Evolutionary conservation across 23 tunicate species (phyloP), one percentile per base, ranked within the genome.

Genomic region (Botrylloides violaceus): DNA sequence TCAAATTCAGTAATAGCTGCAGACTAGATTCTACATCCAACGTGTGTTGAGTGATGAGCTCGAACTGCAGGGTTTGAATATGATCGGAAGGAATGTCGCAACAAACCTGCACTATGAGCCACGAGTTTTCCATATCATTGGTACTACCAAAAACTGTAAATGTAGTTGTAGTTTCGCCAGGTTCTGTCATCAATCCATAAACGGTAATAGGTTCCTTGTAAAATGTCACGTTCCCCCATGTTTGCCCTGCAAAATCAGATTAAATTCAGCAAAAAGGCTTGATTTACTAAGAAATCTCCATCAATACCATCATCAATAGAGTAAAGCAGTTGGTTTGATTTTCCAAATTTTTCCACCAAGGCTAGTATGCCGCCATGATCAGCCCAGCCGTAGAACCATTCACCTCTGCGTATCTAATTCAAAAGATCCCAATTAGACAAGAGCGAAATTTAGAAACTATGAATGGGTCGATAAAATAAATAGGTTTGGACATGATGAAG

Each of bases 311-410:
- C 86, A 49, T 87, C 77, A 25, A 36, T 27, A 12, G 95, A 76
- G 58, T 70, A 80, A 64, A 75, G 58, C 49, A 87, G 35, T 6
- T 32, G 49, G 50, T 87, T 68, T n/a, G 80, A 33, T 37, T 31
- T 61, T 29, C 49, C 59, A 64, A 71, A 76, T 61, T 87, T 80
- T 27, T 34, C 35, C 25, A 87, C 79, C 2, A 79, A 61, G 1
- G 64, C 95, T 49, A 87, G 68, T 4, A 87, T 36, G 20, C 86
- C 95, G 7, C 95, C 95, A 56, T 87, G 95, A 65, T 87, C 95
- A 9, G 82, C 82, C 95, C 95, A 87, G 34, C 72, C 68, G 60
- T 59, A 87, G 55, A 23, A 70, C 79, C 79, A 81, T 3, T 37
- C 39, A 0, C 95, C 95, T 2, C 71, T 32, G 25, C 43, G 57